phyloP scores from a whole-genome alignment of 2,888 invertebrate genomes.

The Lepidonotus clava region DNA sequence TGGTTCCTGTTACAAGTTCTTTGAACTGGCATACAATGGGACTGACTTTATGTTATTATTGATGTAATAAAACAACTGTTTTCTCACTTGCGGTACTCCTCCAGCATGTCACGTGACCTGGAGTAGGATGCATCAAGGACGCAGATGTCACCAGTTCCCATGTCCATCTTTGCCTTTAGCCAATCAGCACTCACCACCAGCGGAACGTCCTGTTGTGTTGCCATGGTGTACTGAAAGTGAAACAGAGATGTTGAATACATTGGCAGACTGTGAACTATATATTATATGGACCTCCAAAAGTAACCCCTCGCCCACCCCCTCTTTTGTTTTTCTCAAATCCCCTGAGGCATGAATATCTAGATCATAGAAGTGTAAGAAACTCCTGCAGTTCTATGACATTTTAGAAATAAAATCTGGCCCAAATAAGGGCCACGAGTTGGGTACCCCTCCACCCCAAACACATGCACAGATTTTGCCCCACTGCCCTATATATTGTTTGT shows the following conservation, averaged over 20 bases:
- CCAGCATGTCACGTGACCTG: conserved; percentile 64
- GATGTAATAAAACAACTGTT: neutral
- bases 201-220: conserved; percentile 13
- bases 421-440: too few relatives aligned
- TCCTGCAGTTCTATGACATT: too few relatives aligned
- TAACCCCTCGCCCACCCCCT: too few relatives aligned
- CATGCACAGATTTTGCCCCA: too few relatives aligned
- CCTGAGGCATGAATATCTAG: too few relatives aligned
- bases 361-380: too few relatives aligned
- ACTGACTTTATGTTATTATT: neutral
- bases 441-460: too few relatives aligned
- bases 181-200: conserved; percentile 60
- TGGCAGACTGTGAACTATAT: neutral
- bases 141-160: conserved; percentile 49
- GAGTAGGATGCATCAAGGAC: conserved; percentile 71
- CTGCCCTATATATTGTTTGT: too few relatives aligned
- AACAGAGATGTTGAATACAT: neutral
- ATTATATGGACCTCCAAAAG: too few relatives aligned
- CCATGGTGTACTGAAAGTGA: neutral
- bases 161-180: conserved; percentile 65
- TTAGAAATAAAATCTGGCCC: too few relatives aligned
- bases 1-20: neutral
- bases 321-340: too few relatives aligned
- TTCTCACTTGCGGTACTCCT: conserved; percentile 58
- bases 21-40: too few relatives aligned